Evolutionary conservation across 2,113 vertebrate genomes (phyloP).

Genomic region (Cariama cristata): DNA sequence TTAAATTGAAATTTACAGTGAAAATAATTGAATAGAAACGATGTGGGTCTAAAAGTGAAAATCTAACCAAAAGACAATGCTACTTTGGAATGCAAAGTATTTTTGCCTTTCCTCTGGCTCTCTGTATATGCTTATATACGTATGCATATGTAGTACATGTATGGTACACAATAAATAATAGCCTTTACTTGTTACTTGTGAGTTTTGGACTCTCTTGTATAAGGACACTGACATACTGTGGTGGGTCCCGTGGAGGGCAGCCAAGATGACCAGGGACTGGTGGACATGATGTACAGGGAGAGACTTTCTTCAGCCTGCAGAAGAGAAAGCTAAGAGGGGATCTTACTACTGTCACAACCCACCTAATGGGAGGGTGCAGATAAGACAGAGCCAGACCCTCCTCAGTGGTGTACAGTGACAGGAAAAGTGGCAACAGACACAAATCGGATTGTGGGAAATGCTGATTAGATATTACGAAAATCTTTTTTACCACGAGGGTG

Average conservation of each 20-base stretch:
- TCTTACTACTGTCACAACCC: background rate
- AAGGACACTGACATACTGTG: background rate
- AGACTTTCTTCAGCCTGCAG: background rate
- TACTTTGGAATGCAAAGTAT: background rate
- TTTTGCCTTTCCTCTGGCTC: background rate
- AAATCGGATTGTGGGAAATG: background rate
- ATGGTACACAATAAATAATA: background rate
- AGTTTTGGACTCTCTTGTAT: background rate
- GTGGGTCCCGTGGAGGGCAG: background rate
- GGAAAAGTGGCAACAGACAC: background rate
- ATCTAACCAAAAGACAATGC: background rate
- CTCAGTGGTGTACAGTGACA: background rate
- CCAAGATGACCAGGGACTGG: background rate
- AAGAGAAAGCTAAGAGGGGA: background rate
- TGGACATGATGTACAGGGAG: background rate
- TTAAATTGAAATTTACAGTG: background rate
- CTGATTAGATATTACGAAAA: background rate
- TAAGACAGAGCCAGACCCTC: background rate
- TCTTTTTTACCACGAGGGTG: rapidly evolving
- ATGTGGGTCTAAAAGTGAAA: background rate
- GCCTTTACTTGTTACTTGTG: background rate
- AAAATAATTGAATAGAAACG: background rate
- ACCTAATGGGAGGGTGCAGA: background rate
- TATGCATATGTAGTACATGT: background rate
- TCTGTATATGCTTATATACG: background rate